Evolutionary conservation across 1,140 invertebrate species (phyloP).

Genomic region (Trachymyrmex cornetzi): DNA sequence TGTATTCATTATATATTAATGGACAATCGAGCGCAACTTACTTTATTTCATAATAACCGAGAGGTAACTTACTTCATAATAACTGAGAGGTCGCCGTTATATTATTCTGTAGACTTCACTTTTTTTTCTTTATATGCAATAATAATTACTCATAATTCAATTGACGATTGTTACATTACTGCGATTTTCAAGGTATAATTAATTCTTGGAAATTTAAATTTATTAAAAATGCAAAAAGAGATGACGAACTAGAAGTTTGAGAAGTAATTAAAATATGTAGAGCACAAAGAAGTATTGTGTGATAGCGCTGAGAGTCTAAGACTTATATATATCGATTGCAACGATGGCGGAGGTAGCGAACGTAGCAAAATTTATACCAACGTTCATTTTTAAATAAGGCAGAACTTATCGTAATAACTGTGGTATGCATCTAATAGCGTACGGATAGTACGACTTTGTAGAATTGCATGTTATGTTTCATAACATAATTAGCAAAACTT

Average conservation of each 20-base stretch:
- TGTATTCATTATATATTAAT: constrained; percentile 41
- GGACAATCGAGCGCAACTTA: background rate
- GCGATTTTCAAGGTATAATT: background rate
- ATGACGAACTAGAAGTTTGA: background rate
- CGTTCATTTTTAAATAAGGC: constrained; percentile 32
- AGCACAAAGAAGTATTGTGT: background rate
- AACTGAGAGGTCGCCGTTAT: background rate
- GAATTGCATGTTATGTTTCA: constrained; percentile 6
- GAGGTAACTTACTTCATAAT: background rate
- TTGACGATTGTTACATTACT: background rate
- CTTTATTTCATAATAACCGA: background rate
- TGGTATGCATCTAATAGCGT: background rate
- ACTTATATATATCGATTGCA: background rate
- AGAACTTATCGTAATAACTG: constrained; percentile 2
- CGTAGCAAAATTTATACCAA: constrained; percentile 1
- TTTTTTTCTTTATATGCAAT: background rate
- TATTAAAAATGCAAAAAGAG: background rate
- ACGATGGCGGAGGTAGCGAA: background rate
- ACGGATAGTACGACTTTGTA: background rate
- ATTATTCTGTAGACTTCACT: background rate
- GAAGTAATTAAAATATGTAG: background rate
- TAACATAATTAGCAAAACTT: constrained; percentile 33
- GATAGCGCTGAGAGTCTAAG: background rate
- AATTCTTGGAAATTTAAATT: background rate
- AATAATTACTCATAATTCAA: background rate